These are phyloP conservation scores for Lepidurus apus DNA, from an alignment of 1,140 invertebrate genomes.

Conservation along the genomic window DNA sequence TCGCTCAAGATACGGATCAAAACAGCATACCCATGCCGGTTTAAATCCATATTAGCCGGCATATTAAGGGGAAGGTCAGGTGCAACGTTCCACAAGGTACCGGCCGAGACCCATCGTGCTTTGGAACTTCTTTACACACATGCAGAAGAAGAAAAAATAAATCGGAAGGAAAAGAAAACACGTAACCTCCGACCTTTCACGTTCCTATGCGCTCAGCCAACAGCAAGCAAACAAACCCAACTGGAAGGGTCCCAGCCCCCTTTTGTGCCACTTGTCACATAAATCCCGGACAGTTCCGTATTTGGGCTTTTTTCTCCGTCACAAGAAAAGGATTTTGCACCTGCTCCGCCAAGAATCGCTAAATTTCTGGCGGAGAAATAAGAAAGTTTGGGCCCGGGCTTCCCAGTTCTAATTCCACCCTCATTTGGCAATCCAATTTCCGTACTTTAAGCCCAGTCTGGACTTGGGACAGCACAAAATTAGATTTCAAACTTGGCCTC, in stretches of 20 bases:
- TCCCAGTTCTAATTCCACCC: too few relatives aligned
- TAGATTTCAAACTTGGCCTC: too few relatives aligned
- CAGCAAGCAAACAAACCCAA: not conserved
- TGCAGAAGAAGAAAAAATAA: not conserved
- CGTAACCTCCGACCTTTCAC: not conserved
- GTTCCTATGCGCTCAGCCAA: not conserved
- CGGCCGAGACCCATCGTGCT: not conserved
- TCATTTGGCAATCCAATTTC: too few relatives aligned
- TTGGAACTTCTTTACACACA: not conserved
- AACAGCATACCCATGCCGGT: not conserved
- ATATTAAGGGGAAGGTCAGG: not conserved
- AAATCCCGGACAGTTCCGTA: not conserved
- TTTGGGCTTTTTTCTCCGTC: not conserved
- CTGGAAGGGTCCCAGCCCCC: not conserved
- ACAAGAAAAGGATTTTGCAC: slow-evolving; percentile 8
- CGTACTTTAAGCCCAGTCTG: too few relatives aligned
- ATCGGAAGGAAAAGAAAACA: not conserved
- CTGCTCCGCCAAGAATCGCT: not conserved
- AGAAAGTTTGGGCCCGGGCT: not conserved
- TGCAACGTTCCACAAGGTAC: slow-evolving; percentile 8
- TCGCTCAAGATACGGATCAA: not conserved
- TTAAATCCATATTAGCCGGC: slow-evolving; percentile 3
- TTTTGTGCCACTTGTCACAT: not conserved
- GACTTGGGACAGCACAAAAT: too few relatives aligned
- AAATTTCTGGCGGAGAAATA: not conserved